phyloP scores from a whole-genome alignment of 2,113 vertebrate genomes.

The Strigops habroptila region DNA sequence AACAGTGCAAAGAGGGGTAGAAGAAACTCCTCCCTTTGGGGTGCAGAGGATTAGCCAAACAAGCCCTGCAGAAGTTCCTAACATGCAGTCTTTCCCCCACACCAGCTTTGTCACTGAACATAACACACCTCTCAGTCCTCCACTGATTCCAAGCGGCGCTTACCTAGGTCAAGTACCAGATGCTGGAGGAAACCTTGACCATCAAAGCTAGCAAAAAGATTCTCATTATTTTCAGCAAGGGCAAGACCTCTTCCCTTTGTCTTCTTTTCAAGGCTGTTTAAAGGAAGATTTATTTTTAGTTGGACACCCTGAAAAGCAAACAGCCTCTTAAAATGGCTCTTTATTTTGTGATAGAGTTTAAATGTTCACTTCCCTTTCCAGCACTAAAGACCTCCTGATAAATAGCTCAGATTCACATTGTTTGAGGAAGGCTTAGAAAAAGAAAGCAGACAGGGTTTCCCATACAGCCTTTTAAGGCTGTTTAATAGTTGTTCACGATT shows the following conservation, averaged over 20 bases:
- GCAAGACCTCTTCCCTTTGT: neutral
- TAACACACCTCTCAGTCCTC: neutral
- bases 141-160: neutral
- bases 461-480: neutral
- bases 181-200: neutral
- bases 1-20: neutral
- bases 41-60: neutral
- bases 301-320: slow-evolving; percentile 19
- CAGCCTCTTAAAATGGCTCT: neutral
- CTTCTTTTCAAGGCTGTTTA: slow-evolving; percentile 3
- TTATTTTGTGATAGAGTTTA: slow-evolving; percentile 22
- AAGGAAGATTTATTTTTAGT: slow-evolving; percentile 31
- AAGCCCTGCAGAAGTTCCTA: neutral
- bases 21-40: neutral
- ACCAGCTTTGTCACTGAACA: neutral
- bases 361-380: neutral
- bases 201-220: neutral
- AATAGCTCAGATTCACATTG: neutral
- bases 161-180: neutral
- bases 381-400: slow-evolving; percentile 2
- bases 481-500: slow-evolving; percentile 12
- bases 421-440: slow-evolving; percentile 1
- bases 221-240: neutral
- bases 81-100: neutral
- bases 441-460: neutral